Evolutionary conservation across 2,797 vertebrate species (phyloP).

Genomic region (Sylvia borin): DNA sequence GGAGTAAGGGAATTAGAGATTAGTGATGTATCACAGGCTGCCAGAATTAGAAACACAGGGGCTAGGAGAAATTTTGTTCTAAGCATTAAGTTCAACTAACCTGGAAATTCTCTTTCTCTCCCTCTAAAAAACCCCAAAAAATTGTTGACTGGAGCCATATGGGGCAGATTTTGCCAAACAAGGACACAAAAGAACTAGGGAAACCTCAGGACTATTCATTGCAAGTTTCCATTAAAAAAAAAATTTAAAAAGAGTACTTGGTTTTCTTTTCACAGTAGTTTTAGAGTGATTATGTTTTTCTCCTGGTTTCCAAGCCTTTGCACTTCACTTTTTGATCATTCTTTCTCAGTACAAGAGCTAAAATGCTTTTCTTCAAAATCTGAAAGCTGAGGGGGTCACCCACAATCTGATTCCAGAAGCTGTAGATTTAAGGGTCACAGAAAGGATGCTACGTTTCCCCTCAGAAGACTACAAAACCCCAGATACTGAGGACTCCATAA

Average conservation of each 20-base stretch:
- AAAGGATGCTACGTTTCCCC: not conserved
- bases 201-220: not conserved
- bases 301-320: not conserved
- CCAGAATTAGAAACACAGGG: conserved; percentile 51
- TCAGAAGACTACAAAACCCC: not conserved
- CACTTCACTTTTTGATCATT: not conserved
- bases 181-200: not conserved
- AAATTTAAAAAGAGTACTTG: not conserved
- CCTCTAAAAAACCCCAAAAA: not conserved
- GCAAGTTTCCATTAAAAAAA: not conserved
- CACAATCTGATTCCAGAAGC: not conserved
- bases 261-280: not conserved
- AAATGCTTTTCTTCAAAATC: not conserved
- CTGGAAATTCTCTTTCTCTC: conserved; percentile 1
- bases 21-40: conserved; percentile 63
- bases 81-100: conserved; percentile 28
- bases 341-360: not conserved
- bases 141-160: not conserved
- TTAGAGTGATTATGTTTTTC: not conserved
- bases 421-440: not conserved
- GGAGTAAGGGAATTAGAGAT: conserved; percentile 67
- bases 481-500: rapidly evolving
- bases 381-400: not conserved
- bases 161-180: not conserved
- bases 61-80: conserved; percentile 48